A percentile compares a stretch with the other conserved stretches of the same genome.
These are phyloP conservation scores for Muntiacus reevesi DNA, from an alignment of 2,113 vertebrate genomes.

Conservation along the genomic window DNA sequence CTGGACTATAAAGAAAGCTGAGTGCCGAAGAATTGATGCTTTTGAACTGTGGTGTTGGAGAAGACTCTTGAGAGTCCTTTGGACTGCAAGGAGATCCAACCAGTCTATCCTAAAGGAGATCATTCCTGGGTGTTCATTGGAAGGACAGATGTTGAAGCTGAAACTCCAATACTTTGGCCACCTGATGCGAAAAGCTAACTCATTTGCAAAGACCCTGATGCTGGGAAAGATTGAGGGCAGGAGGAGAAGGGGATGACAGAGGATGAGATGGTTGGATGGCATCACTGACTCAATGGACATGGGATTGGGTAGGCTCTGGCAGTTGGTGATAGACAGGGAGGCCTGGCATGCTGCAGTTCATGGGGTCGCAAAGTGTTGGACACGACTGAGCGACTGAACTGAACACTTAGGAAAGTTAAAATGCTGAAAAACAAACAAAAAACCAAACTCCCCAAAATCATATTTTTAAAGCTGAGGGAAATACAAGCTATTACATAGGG, in stretches of 20 bases:
- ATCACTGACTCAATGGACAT: not conserved
- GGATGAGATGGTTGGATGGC: not conserved
- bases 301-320: not conserved
- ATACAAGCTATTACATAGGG: not conserved
- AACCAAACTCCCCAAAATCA: not conserved
- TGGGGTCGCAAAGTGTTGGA: not conserved
- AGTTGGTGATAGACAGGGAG: not conserved
- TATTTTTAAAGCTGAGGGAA: not conserved
- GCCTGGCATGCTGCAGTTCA: accelerated
- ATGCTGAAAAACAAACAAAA: not conserved
- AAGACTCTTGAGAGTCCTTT: not conserved
- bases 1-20: not conserved
- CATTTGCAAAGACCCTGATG: not conserved
- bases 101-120: not conserved
- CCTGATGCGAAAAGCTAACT: not conserved
- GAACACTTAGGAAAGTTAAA: not conserved
- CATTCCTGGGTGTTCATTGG: not conserved
- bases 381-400: accelerated
- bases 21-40: accelerated
- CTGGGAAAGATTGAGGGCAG: not conserved
- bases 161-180: not conserved
- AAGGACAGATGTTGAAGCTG: not conserved
- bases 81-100: not conserved
- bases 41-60: not conserved
- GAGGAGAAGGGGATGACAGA: not conserved